phyloP scores from a whole-genome alignment of 2,113 vertebrate genomes.

The Phycodurus eques region DNA sequence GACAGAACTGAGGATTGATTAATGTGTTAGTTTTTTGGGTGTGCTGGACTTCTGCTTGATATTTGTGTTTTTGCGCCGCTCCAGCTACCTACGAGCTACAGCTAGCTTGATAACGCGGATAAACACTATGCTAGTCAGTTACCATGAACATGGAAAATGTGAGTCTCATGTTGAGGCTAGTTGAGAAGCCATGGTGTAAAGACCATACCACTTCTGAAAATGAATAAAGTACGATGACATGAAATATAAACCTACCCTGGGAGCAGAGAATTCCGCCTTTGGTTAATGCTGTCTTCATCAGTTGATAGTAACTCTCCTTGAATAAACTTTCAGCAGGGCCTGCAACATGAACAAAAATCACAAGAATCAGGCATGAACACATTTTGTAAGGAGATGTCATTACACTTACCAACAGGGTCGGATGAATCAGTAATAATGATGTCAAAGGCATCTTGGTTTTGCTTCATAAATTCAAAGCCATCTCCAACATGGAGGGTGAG shows the following conservation, averaged over 20 bases:
- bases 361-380: neutral
- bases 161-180: no score
- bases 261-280: slow-evolving; percentile 93
- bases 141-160: no score
- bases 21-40: no score
- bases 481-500: slow-evolving; percentile 91
- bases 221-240: no score
- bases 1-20: no score
- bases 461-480: slow-evolving; percentile 98
- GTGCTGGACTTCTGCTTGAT: no score
- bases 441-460: slow-evolving; percentile 96
- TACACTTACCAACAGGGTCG: slow-evolving; percentile 91
- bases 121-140: no score
- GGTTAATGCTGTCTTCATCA: slow-evolving; percentile 93
- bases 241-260: slow-evolving; percentile 79
- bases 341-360: slow-evolving; percentile 43
- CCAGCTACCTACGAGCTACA: no score
- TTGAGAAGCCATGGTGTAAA: no score
- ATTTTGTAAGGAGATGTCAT: neutral
- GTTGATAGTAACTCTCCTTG: slow-evolving; percentile 95
- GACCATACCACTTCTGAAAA: no score
- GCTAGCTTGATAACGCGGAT: no score
- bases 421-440: slow-evolving; percentile 97
- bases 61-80: no score
- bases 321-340: slow-evolving; percentile 96